Conservation (phyloP, 2,113 vertebrate genomes). For the Lipotes vexillifer region DNA sequence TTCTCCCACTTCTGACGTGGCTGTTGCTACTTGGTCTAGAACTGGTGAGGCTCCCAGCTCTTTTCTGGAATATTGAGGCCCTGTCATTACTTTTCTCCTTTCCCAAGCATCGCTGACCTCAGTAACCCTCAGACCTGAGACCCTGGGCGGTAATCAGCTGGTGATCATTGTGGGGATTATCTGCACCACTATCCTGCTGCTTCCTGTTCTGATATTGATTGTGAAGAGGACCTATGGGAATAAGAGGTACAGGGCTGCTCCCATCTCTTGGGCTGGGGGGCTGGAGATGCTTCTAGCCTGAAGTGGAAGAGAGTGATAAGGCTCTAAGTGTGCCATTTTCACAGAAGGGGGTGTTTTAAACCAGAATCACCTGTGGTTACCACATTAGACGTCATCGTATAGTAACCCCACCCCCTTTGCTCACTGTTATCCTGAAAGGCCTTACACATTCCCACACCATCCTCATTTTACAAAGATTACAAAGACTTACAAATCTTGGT, state of each 20-base stretch:
- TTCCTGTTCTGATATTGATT: conserved; percentile 42
- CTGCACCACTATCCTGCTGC: conserved; percentile 52
- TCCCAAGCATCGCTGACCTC: background rate
- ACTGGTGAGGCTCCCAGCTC: background rate
- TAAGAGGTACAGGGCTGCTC: conserved; percentile 40
- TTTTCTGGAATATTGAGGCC: background rate
- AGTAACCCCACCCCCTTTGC: background rate
- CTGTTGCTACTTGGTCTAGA: background rate
- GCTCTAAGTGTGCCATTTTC: background rate
- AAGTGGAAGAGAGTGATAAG: background rate
- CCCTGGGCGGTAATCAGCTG: conserved; percentile 22
- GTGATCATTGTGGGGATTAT: conserved; percentile 67
- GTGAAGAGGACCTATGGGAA: conserved; percentile 2
- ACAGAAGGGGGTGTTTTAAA: background rate
- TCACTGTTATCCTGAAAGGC: background rate
- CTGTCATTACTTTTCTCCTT: background rate
- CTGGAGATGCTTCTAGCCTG: background rate
- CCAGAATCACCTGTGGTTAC: background rate
- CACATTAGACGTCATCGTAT: background rate
- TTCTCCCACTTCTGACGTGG: background rate
- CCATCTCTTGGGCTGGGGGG: background rate
- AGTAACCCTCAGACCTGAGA: background rate
- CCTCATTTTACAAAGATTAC: background rate
- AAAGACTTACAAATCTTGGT: background rate
- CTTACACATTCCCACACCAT: background rate